A percentile compares a stretch with the other conserved stretches of the same genome.
Evolutionary conservation across 1,140 invertebrate species (phyloP).

Genomic region (Ooceraea biroi): DNA sequence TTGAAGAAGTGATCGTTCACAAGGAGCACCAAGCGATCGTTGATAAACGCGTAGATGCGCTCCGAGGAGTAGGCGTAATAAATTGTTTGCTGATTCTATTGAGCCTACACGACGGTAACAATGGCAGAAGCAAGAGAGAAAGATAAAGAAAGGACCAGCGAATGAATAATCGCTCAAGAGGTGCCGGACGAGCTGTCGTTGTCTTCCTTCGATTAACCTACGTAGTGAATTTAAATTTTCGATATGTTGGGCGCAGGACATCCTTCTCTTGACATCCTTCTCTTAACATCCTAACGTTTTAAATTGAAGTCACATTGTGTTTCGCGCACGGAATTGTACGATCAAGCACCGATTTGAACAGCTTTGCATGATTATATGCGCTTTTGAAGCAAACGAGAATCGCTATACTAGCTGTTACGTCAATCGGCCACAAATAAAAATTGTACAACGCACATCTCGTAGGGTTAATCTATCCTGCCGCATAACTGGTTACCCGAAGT

Average conservation of each 20-base stretch:
- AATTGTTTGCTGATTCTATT: constrained; percentile 78
- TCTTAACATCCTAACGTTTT: neutral
- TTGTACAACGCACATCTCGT: neutral
- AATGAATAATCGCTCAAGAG: constrained; percentile 45
- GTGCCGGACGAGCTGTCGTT: constrained; percentile 43
- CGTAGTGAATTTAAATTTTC: constrained; percentile 30
- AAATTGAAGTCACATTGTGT: neutral
- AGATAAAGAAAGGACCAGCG: constrained; percentile 21
- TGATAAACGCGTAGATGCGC: constrained; percentile 75
- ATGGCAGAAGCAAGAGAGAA: constrained; percentile 62
- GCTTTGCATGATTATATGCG: no score
- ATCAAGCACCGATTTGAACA: neutral
- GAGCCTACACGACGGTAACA: constrained; percentile 74
- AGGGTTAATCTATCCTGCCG: constrained; percentile 34
- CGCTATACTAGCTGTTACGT: constrained; percentile 8
- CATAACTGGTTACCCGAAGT: constrained; percentile 3
- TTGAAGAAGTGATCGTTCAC: constrained; percentile 70
- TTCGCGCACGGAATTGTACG: neutral
- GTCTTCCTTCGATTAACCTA: constrained; percentile 25
- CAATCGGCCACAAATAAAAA: constrained; percentile 5
- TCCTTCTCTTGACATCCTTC: neutral
- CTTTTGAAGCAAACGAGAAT: neutral
- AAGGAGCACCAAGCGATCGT: constrained; percentile 73
- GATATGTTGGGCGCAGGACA: neutral
- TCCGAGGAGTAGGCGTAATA: constrained; percentile 75